Base-by-base conservation (phyloP, 2,113 vertebrate species). In the Antigone vipio region DNA sequence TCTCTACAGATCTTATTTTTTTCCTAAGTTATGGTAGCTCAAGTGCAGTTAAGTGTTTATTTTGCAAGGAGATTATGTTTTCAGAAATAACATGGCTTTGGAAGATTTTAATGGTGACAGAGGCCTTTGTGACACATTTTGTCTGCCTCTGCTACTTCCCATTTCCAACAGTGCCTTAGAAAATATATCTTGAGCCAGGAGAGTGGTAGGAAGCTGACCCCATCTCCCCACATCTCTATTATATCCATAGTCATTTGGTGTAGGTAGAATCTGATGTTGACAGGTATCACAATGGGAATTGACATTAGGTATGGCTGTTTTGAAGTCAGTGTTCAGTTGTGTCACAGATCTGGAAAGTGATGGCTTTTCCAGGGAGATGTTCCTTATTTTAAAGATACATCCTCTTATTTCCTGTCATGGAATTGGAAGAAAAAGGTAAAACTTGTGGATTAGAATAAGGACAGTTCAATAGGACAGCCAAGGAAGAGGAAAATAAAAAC, bases 331-430 rank as follows among this genome's bases (percentile, higher is more conserved):
- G 27, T 53, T 88, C 76, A 40, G 15, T 64, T 81, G 45, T n/a
- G 12, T 34, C 22, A 13, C 93, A 81, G 44, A 42, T 79, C 35
- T 68, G 72, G 78, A 78, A 93, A 68, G 92, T 59, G 80, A 85
- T 3, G 9, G 30, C 23, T 76, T 45, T 73, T 92, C 78, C 52
- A 66, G 59, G 45, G 47, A 96, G 58, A 15, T 71, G 20, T 64
- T 94, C 86, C 71, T 86, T 89, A 77, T 93, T 97, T 97, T 76
- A 95, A 85, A 77, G 77, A 85, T 35, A 32, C 77, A 62, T 35
- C 24, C 30, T 74, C 14, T 67, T 26, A 82, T 72, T 29, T 53
- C 26, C 15, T 9, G 52, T 27, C 15, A 26, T 29, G 52, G 26
- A 15, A 53, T 53, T 15, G 27, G 27, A 53, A 53, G 52, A 15